These are phyloP conservation scores for Lordiphosa mommai DNA, from an alignment of 1,140 invertebrate species.

Conservation along the genomic window DNA sequence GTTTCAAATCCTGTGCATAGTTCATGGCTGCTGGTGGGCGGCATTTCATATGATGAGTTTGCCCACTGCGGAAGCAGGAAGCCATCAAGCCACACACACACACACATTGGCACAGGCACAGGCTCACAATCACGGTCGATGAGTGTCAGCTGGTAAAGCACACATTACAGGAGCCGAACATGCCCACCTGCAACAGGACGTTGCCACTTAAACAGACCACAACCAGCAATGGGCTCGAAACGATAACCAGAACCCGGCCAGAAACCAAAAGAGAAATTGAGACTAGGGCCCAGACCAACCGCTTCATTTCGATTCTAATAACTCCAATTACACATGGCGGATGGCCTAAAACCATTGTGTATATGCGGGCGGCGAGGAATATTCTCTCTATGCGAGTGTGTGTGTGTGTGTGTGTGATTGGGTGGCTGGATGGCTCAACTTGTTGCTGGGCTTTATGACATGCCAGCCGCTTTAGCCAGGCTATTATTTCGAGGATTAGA, in stretches of 20 bases:
- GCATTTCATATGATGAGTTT: slow-evolving; percentile 69
- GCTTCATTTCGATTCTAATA: slow-evolving; percentile 72
- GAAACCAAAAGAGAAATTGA: slow-evolving; percentile 2
- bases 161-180: slow-evolving; percentile 19
- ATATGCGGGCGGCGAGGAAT: slow-evolving; percentile 22
- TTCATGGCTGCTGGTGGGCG: slow-evolving; percentile 31
- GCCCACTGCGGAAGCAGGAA: slow-evolving; percentile 66
- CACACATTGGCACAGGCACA: slow-evolving; percentile 5
- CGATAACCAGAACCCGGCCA: slow-evolving; percentile 5
- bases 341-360: slow-evolving; percentile 51
- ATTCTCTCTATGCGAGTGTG: slow-evolving; percentile 1
- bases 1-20: slow-evolving; percentile 61
- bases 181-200: slow-evolving; percentile 58
- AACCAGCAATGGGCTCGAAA: slow-evolving; percentile 22
- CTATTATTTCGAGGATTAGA: slow-evolving; percentile 76
- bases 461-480: slow-evolving; percentile 61
- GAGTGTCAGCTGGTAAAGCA: slow-evolving; percentile 29
- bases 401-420: slow-evolving; percentile 10
- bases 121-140: slow-evolving; percentile 25
- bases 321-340: slow-evolving; percentile 75
- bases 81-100: slow-evolving; percentile 53
- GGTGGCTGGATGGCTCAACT: slow-evolving; percentile 54
- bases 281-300: slow-evolving; percentile 18
- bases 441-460: slow-evolving; percentile 72
- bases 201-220: slow-evolving; percentile 60